Evolutionary conservation across 2,797 vertebrate species (phyloP).

Genomic region (Lophius americanus): DNA sequence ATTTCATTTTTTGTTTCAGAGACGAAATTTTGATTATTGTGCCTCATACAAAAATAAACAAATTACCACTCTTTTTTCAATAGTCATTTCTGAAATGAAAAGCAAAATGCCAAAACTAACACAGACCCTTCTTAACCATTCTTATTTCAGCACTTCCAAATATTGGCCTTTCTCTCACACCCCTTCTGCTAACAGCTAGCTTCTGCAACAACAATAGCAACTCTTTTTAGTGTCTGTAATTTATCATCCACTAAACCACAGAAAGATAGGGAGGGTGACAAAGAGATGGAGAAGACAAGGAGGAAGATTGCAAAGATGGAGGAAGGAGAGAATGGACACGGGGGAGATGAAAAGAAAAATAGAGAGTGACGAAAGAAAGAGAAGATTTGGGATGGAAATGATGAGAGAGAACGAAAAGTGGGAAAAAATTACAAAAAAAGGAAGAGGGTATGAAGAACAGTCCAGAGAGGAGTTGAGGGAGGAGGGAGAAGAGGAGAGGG

Average conservation of each 20-base stretch:
- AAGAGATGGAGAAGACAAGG: no score
- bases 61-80: no score
- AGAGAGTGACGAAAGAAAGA: not conserved
- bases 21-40: no score
- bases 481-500: not conserved
- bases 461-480: not conserved
- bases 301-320: not conserved
- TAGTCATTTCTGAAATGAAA: no score
- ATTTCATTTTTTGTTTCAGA: no score
- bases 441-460: not conserved
- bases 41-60: no score
- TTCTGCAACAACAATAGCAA: conserved; percentile 38
- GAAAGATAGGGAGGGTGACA: not conserved
- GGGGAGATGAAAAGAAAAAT: not conserved
- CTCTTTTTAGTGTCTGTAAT: conserved; percentile 36
- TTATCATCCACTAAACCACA: conserved; percentile 40
- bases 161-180: not conserved
- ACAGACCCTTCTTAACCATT: not conserved
- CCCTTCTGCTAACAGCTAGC: not conserved
- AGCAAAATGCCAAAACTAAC: no score
- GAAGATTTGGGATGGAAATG: not conserved
- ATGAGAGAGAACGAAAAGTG: not conserved
- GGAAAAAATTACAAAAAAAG: not conserved
- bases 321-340: not conserved
- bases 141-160: conserved; percentile 3